These are phyloP conservation scores for Salminus brasiliensis DNA, from an alignment of 2,113 vertebrate species.

Conservation along the genomic window DNA sequence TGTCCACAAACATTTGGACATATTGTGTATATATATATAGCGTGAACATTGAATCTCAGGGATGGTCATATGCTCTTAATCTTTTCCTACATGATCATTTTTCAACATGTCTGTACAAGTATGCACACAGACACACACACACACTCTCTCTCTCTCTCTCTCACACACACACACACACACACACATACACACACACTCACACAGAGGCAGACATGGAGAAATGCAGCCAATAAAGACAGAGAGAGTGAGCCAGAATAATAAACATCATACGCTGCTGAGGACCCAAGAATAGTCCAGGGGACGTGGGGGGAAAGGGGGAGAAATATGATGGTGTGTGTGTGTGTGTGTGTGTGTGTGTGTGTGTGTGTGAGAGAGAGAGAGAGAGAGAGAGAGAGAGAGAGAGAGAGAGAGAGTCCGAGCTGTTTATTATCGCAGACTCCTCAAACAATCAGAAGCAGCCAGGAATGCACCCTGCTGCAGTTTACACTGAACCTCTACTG, in stretches of 20 bases:
- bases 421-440: slow-evolving; percentile 53
- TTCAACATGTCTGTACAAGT: too few relatives aligned
- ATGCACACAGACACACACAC: too few relatives aligned
- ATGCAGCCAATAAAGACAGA: slow-evolving; percentile 36
- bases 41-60: too few relatives aligned
- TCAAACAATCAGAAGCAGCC: slow-evolving; percentile 44
- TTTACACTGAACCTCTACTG: slow-evolving; percentile 7
- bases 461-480: slow-evolving; percentile 37
- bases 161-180: neutral
- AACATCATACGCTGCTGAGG: slow-evolving; percentile 10
- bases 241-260: slow-evolving; percentile 32
- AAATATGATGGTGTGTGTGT: neutral
- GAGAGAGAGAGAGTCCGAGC: slow-evolving; percentile 18
- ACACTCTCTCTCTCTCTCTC: too few relatives aligned
- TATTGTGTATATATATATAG: too few relatives aligned
- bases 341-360: neutral
- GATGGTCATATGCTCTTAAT: too few relatives aligned
- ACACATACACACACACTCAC: slow-evolving; percentile 15
- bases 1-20: too few relatives aligned
- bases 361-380: slow-evolving; percentile 7
- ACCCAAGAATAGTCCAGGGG: slow-evolving; percentile 10
- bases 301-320: neutral
- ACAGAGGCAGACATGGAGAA: slow-evolving; percentile 6
- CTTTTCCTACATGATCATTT: too few relatives aligned
- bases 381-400: neutral